Evolutionary conservation across 2,888 invertebrate species (phyloP).

Genomic region (Drosophila mimica): DNA sequence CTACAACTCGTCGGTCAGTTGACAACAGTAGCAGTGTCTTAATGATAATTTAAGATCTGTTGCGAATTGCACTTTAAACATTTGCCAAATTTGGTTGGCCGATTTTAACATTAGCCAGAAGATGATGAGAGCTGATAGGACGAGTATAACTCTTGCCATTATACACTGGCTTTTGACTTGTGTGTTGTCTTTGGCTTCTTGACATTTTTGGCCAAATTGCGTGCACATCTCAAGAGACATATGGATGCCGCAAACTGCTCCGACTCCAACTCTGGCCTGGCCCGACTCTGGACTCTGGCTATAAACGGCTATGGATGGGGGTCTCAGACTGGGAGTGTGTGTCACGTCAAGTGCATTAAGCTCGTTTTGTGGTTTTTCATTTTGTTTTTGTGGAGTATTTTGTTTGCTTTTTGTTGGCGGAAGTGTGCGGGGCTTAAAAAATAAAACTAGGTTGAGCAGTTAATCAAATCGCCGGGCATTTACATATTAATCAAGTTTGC

Average conservation of each 20-base stretch:
- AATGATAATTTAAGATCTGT: constrained; percentile 47
- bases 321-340: constrained; percentile 16
- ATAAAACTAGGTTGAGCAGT: constrained; percentile 66
- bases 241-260: background rate
- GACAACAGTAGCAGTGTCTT: constrained; percentile 43
- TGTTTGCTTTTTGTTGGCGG: constrained; percentile 60
- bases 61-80: constrained; percentile 41
- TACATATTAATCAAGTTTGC: constrained; percentile 74
- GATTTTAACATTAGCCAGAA: constrained; percentile 37
- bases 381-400: constrained; percentile 9
- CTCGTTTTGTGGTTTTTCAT: constrained; percentile 44
- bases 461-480: constrained; percentile 70
- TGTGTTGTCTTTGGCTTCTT: constrained; percentile 22
- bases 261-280: constrained; percentile 1
- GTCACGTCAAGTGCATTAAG: constrained; percentile 66
- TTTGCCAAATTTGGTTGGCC: constrained; percentile 17
- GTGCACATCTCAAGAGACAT: constrained; percentile 15
- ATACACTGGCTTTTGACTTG: constrained; percentile 36
- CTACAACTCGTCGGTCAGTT: constrained; percentile 55
- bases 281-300: background rate
- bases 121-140: constrained; percentile 5
- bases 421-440: constrained; percentile 41
- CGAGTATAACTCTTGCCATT: constrained; percentile 5
- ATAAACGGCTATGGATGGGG: background rate
- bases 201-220: constrained; percentile 25